Evolutionary conservation across 2,113 vertebrate genomes (phyloP).

Genomic region (Otocyon megalotis): DNA sequence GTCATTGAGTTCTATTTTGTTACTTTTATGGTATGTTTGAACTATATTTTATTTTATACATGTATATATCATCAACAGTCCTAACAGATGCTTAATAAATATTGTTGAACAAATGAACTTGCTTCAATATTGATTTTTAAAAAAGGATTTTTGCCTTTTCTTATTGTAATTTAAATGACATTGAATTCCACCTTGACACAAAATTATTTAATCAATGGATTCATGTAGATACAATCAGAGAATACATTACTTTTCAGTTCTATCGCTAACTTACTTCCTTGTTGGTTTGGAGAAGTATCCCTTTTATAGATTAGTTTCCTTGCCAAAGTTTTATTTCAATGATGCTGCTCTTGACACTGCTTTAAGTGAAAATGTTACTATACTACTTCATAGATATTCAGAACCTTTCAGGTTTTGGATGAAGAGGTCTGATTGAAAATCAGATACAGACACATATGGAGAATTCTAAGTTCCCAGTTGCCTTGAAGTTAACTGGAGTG

Average conservation of each 20-base stretch:
- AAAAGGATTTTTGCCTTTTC: background rate
- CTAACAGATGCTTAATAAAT: background rate
- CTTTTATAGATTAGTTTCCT: constrained; percentile 62
- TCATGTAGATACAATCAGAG: background rate
- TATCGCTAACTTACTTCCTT: background rate
- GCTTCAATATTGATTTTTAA: background rate
- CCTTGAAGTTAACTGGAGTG: constrained; percentile 90
- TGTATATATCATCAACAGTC: background rate
- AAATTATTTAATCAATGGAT: constrained; percentile 23
- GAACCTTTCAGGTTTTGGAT: constrained; percentile 83
- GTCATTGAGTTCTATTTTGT: background rate
- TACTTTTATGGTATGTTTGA: background rate
- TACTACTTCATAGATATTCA: constrained; percentile 84
- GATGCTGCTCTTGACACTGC: constrained; percentile 50
- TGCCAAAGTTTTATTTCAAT: constrained; percentile 66
- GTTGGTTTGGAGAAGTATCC: constrained; percentile 30
- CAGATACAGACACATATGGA: constrained; percentile 83
- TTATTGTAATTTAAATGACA: background rate
- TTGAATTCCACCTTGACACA: background rate
- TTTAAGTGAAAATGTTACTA: constrained; percentile 79
- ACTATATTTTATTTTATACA: constrained; percentile 11
- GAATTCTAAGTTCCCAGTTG: constrained; percentile 86
- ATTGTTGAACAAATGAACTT: constrained; percentile 22
- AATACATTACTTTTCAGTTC: background rate
- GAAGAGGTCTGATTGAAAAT: constrained; percentile 91